A percentile compares a stretch with the other conserved stretches of the same genome.
These are phyloP conservation scores for Spisula subtruncata DNA, from an alignment of 2,888 invertebrate genomes.

Conservation along the genomic window DNA sequence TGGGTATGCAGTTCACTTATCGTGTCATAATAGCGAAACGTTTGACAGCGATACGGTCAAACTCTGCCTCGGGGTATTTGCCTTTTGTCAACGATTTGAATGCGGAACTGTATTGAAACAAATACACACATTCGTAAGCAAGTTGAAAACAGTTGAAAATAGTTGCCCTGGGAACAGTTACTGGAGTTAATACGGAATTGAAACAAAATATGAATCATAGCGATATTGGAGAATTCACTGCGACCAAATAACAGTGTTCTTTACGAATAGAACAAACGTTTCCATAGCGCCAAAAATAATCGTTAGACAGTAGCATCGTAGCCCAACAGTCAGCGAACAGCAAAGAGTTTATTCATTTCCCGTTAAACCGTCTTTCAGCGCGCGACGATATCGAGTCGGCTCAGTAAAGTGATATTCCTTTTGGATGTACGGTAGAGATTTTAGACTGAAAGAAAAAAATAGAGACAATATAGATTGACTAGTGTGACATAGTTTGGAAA, in stretches of 20 bases:
- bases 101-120: slow-evolving; percentile 21
- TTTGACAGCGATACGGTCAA: slow-evolving; percentile 28
- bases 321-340: not conserved
- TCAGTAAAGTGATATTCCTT: not conserved
- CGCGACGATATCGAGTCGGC: not conserved
- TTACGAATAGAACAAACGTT: not conserved
- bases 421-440: not conserved
- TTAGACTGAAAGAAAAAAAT: not conserved
- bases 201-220: slow-evolving; percentile 21
- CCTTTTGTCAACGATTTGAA: slow-evolving; percentile 18
- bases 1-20: not conserved
- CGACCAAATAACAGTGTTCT: slow-evolving; percentile 1
- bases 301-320: not conserved
- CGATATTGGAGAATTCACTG: not conserved
- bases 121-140: not conserved
- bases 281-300: not conserved
- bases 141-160: not conserved
- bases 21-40: slow-evolving; percentile 12
- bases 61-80: not conserved
- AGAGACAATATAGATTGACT: not conserved
- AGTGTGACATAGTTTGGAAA: not conserved
- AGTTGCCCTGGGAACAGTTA: slow-evolving; percentile 2
- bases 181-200: not conserved
- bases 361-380: not conserved
- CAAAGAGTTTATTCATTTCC: not conserved